Base-by-base conservation (phyloP, 2,888 invertebrate genomes). In the Galerucella nymphaeae region DNA sequence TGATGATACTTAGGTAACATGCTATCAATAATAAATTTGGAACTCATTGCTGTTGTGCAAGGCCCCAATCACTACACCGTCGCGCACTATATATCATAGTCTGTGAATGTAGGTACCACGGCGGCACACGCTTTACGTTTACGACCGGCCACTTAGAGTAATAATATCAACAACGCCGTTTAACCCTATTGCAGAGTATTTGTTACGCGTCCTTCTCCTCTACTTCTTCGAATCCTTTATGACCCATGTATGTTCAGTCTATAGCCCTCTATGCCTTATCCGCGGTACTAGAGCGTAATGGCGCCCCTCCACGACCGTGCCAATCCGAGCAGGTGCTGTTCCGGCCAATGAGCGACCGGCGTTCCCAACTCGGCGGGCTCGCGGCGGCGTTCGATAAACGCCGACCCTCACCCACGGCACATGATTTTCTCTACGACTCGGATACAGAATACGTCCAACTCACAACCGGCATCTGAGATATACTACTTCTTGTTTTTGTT, bases 21-120 rank as follows among this genome's bases (percentile, higher is more conserved):
- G 91, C 95, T 96, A 94, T 96, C 96, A 90, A 96, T 94, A 91
- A 95, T 95, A 92, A 96, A 96, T 93, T 96, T 96, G 91, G 96
- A 96, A 92, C 93, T 95, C 96, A 96, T 96, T 91, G 93, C 93
- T 87, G 84, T 82, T 80, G 81, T 81, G 84, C 84, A 81, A 81
- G 80, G 83, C 80, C 79, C 83, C 82, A 79, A 79, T 83, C 84
- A 85, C 85, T 84, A 81, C 81, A 83, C 81, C 83, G 82, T 82
- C 83, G 81, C 83, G 83, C 85, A 85, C 85, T 84, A 80, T 80
- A 82, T 83, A 83, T 83, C 84, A 85, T 85, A 84, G 83, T 85
- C 81, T 76, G 77, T 79, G 78, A 76, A 79, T 74, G 78, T 76
- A 79, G 75, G 45, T 45, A 45, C 45, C 79, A 81, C 81, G 80